Percentiles rank a stretch among this genome's conserved stretches.
Evolutionary conservation across 1,140 invertebrate genomes (phyloP).

Genomic region (Drosophila pachea): DNA sequence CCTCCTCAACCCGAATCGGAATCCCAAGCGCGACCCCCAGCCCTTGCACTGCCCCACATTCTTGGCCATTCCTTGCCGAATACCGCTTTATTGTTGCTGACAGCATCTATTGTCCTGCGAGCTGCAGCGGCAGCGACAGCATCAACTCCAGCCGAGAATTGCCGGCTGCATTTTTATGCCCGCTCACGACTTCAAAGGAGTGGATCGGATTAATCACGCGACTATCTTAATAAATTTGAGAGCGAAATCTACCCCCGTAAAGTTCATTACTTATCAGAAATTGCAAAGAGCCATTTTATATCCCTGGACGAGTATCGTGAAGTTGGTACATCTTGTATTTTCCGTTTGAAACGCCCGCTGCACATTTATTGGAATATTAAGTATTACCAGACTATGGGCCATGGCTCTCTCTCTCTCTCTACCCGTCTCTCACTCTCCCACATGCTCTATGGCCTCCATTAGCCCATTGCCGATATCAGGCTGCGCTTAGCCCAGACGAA

Average conservation of each 20-base stretch:
- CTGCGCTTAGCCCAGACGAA: too few relatives aligned
- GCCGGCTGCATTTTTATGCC: slow-evolving; percentile 30
- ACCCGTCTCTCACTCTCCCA: too few relatives aligned
- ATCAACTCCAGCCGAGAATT: slow-evolving; percentile 21
- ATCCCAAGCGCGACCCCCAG: background rate
- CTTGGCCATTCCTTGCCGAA: slow-evolving; percentile 15
- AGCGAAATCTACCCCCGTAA: too few relatives aligned
- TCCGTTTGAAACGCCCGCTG: slow-evolving; percentile 3
- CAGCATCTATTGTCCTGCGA: slow-evolving; percentile 41
- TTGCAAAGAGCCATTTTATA: too few relatives aligned
- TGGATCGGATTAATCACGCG: too few relatives aligned
- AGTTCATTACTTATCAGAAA: too few relatives aligned
- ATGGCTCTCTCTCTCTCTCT: too few relatives aligned
- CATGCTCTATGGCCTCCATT: background rate
- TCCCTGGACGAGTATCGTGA: too few relatives aligned
- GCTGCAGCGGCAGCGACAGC: slow-evolving; percentile 6
- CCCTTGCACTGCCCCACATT: background rate
- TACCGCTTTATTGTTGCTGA: slow-evolving; percentile 44
- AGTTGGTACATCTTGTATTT: too few relatives aligned
- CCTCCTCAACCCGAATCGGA: background rate
- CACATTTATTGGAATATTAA: slow-evolving; percentile 18
- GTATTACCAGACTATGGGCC: background rate
- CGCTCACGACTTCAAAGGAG: too few relatives aligned
- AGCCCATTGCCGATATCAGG: too few relatives aligned
- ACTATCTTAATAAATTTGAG: too few relatives aligned